Base-by-base conservation (phyloP, 2,888 invertebrate genomes). In the Morpho helenor region DNA sequence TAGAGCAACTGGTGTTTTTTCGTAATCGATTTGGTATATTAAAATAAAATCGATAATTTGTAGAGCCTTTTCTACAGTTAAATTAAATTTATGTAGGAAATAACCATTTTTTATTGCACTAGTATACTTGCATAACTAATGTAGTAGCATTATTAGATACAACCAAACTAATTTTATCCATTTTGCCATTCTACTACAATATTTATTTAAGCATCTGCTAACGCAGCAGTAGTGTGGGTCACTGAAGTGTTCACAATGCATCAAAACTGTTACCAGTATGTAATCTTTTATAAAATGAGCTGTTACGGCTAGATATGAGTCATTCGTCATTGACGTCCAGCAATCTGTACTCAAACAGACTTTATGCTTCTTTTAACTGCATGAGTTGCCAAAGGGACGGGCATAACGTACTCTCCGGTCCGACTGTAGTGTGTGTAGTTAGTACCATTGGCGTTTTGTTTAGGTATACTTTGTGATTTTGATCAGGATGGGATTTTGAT, bases 241-340 rank as follows among this genome's bases (percentile, higher is more conserved):
- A 43, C 40, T 54, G 9, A 54, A 51, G 9, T 54, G 43, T 40
- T 54, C 57, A 41, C 57, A 61, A 23, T 61, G 57, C 31, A 61
- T 41, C 45, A 61, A 47, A 10, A 57, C 57, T 9, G 51, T 45
- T 49, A 55, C 56, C 31, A 60, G 31, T 60, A 62, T 45, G 40
- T 54, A 58, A 39, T 60, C 48, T 3, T 48, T n/a, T 2, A 64
- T 2, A 46, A 63, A 63, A 61, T 65, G 65, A 47, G 62, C 65
- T 51, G 65, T 65, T 3, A 65, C 58, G 53, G 57, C 56, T 40
- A 59, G 49, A 48, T 58, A 63, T 40, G 54, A 10, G 23, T 65
- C 60, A 49, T 49, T 59, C 22, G 9, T 10, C 6, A 8, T 63
- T 16, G 16, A 16, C 31, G 55, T 58, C 56, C 57, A 60, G 10